Base-by-base conservation (phyloP, 92 coral and sea anemone species). In the Zoanthus sociatus region DNA sequence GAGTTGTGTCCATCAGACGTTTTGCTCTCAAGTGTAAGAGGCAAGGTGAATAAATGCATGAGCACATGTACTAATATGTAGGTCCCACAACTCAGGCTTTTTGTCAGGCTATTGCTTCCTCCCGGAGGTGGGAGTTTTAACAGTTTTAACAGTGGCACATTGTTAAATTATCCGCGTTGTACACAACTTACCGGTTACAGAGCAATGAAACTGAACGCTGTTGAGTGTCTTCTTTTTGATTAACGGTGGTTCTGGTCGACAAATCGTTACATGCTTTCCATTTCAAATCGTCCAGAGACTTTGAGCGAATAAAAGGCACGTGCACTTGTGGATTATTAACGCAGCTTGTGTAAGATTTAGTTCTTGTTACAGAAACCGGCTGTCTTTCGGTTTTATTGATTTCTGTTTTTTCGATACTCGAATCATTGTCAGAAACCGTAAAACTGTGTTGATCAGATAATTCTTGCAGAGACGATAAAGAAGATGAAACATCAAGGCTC, bases 211-310 rank as follows among this genome's bases (percentile, higher is more conserved):
- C 31, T 1, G 9, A 10, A 32, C 16, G 0, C 42, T 30, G 45
- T 33, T 8, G 10, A 33, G 0, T 8, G 44, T 20, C 69, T 56
- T 44, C 48, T 60, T 2, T 30, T 55, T 33, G 33, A 32, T 33
- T 46, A 16, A 26, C 5, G 6, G 6, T 12, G 14, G 16, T 12
- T 18, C n/a, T 54, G 30, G 13, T 17, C 73, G 6, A 6, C 11
- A 37, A 37, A 2, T 60, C 84, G 9, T 3, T 4, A 18, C 74
- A 9, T 7, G 2, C 9, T 50, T 53, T 53, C 11, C 46, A 11
- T 33, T 50, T 67, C 7, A 81, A 21, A 13, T 81, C 85, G 51
- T 54, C 64, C 30, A 81, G 63, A 42, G 85, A 81, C 32, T 81
- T 81, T n/a, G 85, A 45, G 54, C 85, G 75, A 69, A 44, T 44